A percentile compares a stretch with the other conserved stretches of the same genome.
Conservation (phyloP, 2,113 vertebrate species). For the Xiphorhynchus elegans region DNA sequence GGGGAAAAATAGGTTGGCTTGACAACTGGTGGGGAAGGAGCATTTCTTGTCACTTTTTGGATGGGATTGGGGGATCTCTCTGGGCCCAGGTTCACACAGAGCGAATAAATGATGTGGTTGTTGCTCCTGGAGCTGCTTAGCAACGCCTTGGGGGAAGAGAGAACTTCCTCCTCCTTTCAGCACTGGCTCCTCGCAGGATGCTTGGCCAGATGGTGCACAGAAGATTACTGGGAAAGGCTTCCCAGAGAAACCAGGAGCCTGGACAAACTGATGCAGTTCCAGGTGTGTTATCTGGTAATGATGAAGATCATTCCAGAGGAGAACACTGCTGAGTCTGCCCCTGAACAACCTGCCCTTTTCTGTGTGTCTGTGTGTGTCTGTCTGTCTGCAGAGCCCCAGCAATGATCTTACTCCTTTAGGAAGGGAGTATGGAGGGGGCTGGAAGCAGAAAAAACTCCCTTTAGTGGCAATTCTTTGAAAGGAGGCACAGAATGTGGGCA, state of each 20-base stretch:
- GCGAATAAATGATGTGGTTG: background rate
- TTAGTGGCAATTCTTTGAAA: background rate
- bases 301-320: background rate
- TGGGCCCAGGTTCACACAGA: background rate
- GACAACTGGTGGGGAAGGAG: background rate
- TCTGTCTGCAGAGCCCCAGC: background rate
- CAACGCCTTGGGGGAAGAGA: background rate
- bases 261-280: slow-evolving; percentile 13
- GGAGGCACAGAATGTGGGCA: background rate
- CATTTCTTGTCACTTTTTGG: background rate
- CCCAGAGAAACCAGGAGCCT: slow-evolving; percentile 14
- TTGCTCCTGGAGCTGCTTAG: slow-evolving; percentile 19
- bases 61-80: background rate
- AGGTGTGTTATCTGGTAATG: slow-evolving; percentile 24
- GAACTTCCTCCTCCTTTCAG: background rate
- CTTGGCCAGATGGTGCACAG: slow-evolving; percentile 51
- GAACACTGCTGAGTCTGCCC: background rate
- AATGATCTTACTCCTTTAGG: background rate
- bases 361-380: background rate
- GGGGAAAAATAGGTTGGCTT: background rate
- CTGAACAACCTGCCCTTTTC: background rate
- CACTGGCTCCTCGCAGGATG: background rate
- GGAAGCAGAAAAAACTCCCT: background rate
- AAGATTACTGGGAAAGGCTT: slow-evolving; percentile 40
- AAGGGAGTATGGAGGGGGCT: background rate